Evolutionary conservation across 30 jellyfish, hydroid and myxozoan genomes (phyloP).

Genomic region (Nemopilema nomurai): DNA sequence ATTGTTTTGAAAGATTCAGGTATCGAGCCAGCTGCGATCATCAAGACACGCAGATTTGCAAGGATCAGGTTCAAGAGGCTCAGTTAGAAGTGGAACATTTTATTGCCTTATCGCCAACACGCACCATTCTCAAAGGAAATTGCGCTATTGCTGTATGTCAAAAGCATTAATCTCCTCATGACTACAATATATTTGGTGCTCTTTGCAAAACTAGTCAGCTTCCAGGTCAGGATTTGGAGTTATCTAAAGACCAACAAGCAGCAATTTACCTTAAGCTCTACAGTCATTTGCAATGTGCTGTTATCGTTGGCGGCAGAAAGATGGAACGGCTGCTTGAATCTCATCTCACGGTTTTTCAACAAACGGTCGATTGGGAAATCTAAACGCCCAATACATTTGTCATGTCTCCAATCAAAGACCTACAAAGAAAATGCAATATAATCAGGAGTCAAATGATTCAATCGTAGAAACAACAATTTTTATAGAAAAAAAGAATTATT

Average conservation of each 20-base stretch:
- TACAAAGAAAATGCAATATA: constrained; percentile 7
- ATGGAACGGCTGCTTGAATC: constrained; percentile 73
- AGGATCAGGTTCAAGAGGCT: too few relatives aligned
- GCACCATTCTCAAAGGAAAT: too few relatives aligned
- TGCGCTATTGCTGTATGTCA: too few relatives aligned
- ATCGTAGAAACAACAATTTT: neutral
- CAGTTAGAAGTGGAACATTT: too few relatives aligned
- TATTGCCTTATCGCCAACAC: too few relatives aligned
- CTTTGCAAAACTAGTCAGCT: too few relatives aligned
- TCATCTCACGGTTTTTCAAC: constrained; percentile 64
- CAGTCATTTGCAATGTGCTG: constrained; percentile 69
- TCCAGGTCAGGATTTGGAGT: too few relatives aligned
- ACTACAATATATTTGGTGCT: too few relatives aligned
- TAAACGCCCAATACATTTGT: constrained; percentile 65
- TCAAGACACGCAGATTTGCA: too few relatives aligned
- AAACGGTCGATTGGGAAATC: constrained; percentile 71
- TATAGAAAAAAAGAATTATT: neutral
- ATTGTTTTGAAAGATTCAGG: too few relatives aligned
- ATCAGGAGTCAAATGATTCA: neutral
- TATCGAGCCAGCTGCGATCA: too few relatives aligned
- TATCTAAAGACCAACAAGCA: neutral
- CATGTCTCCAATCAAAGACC: constrained; percentile 71
- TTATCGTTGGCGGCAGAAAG: constrained; percentile 42
- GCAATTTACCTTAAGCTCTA: constrained; percentile 69
- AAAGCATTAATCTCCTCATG: too few relatives aligned